These are phyloP conservation scores for Epizoanthus illoricatus DNA, from an alignment of 92 coral and sea anemone genomes.

Conservation along the genomic window DNA sequence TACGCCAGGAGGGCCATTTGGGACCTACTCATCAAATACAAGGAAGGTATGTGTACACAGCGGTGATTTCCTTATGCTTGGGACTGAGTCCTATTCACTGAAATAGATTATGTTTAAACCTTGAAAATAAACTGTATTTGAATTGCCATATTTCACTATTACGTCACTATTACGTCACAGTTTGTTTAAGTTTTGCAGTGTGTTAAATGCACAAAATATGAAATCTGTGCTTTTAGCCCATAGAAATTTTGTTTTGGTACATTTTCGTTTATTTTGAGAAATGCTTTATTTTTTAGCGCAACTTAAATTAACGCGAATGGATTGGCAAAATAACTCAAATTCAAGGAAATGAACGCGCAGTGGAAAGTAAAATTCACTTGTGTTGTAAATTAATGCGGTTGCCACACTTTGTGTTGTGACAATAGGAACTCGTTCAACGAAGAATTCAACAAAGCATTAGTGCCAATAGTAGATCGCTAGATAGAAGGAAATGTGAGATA, in stretches of 20 bases:
- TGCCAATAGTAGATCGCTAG: neutral
- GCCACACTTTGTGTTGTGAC: too few relatives aligned
- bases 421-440: too few relatives aligned
- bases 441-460: too few relatives aligned
- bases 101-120: neutral
- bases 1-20: conserved; percentile 99
- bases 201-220: too few relatives aligned
- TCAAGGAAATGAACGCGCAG: too few relatives aligned
- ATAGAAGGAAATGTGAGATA: neutral
- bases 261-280: neutral
- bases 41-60: conserved; percentile 60
- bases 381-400: too few relatives aligned
- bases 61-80: neutral
- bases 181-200: neutral
- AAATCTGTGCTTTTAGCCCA: too few relatives aligned
- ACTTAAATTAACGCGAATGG: neutral
- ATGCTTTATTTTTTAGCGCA: neutral
- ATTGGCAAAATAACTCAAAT: neutral
- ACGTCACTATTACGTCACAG: neutral
- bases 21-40: conserved; percentile 94
- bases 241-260: too few relatives aligned
- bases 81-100: neutral
- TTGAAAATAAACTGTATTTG: neutral
- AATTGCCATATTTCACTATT: neutral
- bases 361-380: too few relatives aligned